Conservation (phyloP, 2,888 invertebrate genomes). For the Drosophila borborema region DNA sequence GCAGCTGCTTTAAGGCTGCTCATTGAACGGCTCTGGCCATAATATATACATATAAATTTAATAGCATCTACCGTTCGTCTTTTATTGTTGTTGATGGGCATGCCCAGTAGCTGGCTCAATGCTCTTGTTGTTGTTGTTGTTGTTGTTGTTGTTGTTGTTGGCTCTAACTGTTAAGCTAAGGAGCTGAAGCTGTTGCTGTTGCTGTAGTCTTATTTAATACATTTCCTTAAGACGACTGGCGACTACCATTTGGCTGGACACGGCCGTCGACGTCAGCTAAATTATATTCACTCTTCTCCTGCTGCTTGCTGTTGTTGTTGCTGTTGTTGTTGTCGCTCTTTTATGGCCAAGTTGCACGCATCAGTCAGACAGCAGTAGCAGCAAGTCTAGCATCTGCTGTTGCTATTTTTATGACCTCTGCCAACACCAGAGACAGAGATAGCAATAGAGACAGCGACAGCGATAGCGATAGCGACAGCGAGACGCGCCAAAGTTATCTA, state of each 20-base stretch:
- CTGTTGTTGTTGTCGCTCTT: slow-evolving; percentile 57
- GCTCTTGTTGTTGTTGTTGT: neutral
- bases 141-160: slow-evolving; percentile 4
- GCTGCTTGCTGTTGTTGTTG: slow-evolving; percentile 14
- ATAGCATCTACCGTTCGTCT: slow-evolving; percentile 21
- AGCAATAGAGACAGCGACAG: slow-evolving; percentile 19
- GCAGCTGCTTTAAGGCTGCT: slow-evolving; percentile 3
- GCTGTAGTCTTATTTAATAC: slow-evolving; percentile 68
- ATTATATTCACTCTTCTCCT: slow-evolving; percentile 53
- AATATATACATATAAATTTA: slow-evolving; percentile 27
- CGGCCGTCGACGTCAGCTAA: slow-evolving; percentile 71
- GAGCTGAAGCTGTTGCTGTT: neutral
- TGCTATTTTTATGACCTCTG: slow-evolving; percentile 76
- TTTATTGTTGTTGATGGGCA: slow-evolving; percentile 28
- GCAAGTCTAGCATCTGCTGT: slow-evolving; percentile 15
- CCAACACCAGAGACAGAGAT: slow-evolving; percentile 51
- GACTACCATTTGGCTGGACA: slow-evolving; percentile 61
- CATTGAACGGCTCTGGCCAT: slow-evolving; percentile 19
- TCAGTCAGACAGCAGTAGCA: slow-evolving; percentile 58
- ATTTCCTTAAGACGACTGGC: slow-evolving; percentile 73
- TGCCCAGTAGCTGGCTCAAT: slow-evolving; percentile 33
- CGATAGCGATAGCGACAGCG: neutral
- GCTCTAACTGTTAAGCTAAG: slow-evolving; percentile 69
- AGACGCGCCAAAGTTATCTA: slow-evolving; percentile 68
- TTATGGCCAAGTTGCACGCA: slow-evolving; percentile 79